A percentile compares a stretch with the other conserved stretches of the same genome.
These are phyloP conservation scores for Drosophila neocordata DNA, from an alignment of 1,140 invertebrate species.

Conservation along the genomic window DNA sequence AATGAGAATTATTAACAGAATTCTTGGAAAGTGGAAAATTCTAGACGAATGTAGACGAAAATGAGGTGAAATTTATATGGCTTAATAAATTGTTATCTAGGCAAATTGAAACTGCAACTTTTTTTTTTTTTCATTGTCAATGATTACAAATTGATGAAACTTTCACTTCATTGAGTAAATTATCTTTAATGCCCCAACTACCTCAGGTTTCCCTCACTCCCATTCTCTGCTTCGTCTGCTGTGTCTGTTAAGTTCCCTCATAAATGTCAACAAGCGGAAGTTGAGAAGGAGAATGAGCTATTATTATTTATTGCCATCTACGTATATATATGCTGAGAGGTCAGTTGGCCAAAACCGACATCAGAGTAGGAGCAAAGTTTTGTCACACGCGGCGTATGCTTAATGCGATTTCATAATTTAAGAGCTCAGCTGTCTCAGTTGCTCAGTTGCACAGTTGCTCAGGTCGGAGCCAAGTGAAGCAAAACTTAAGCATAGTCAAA, in stretches of 20 bases:
- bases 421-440: constrained; percentile 12
- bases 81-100: not conserved
- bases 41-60: not conserved
- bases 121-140: not conserved
- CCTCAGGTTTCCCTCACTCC: not conserved
- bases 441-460: constrained; percentile 17
- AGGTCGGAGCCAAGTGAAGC: constrained; percentile 24
- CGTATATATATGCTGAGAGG: constrained; percentile 22
- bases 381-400: constrained; percentile 40
- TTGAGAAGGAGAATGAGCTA: constrained; percentile 43
- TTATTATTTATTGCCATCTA: constrained; percentile 58
- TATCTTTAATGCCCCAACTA: not conserved
- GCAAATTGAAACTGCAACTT: not conserved
- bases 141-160: not conserved
- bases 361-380: constrained; percentile 4
- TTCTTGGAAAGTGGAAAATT: not conserved
- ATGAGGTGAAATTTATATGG: not conserved
- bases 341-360: constrained; percentile 14
- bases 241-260: not conserved
- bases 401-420: constrained; percentile 39
- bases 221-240: not conserved
- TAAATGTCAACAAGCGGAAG: constrained; percentile 24
- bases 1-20: constrained; percentile 1
- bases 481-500: constrained; percentile 21
- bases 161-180: constrained; percentile 6